Base-by-base conservation (phyloP, 1,140 invertebrate genomes). In the Bombus difficillimus region DNA sequence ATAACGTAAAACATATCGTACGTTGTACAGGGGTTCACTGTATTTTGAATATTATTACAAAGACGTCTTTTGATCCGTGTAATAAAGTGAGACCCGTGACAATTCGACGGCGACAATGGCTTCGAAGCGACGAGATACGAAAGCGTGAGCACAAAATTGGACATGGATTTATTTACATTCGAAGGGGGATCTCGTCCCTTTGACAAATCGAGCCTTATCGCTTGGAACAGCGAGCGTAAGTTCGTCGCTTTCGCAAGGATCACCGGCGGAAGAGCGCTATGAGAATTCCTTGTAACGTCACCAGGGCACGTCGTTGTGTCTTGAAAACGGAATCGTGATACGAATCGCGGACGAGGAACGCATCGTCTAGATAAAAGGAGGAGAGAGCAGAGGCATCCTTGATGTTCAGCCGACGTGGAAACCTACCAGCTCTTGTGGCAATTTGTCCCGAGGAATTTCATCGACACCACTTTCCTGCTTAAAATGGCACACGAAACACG, bases 241-340 rank as follows among this genome's bases (percentile, higher is more conserved):
- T 53, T 41, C 43, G 86, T 32, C 68, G 57, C 73, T 80, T 66
- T 89, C 15, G 43, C 37, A 57, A 25, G 59, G 62, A 81, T 81
- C 78, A 57, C 32, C 28, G 25, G 15, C 47, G 8, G 34, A 28
- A 71, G 83, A 72, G 47, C 59, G 76, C 75, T 59, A 83, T 89
- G 78, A 89, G 88, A 89, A 86, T 89, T 89, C 81, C 88, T 83
- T 72, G 85, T 86, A 86, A 83, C 87, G 76, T 86, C 66, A 43
- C 68, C 72, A 32, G 76, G 66, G 34, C 32, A 80, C 59, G 72
- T 80, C 59, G 75, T 39, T 69, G 74, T 79, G 69, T 75, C 81
- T 80, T 15, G 37, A 39, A 80, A 80, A 82, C 76, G 80, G 81
- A 86, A 86, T 88, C 88, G 88, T 88, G 83, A 86, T 85, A 83